Evolutionary conservation across 2,888 invertebrate genomes (phyloP).

Genomic region (Hedya salicella): DNA sequence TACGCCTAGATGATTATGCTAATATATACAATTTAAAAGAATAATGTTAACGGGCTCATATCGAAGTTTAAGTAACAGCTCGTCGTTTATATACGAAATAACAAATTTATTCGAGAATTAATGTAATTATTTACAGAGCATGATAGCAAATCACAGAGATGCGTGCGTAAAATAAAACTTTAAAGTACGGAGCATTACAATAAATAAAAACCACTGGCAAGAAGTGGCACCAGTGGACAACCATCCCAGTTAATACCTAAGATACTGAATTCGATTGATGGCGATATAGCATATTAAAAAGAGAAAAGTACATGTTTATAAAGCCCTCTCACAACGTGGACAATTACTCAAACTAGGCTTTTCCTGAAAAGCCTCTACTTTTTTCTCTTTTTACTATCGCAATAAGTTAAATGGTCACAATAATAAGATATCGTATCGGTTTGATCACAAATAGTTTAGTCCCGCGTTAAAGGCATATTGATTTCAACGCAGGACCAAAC

Average conservation of each 20-base stretch:
- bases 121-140: conserved; percentile 76
- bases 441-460: conserved; percentile 20
- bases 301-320: conserved; percentile 1
- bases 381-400: conserved; percentile 14
- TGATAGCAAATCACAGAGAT: conserved; percentile 81
- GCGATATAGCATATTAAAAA: conserved; percentile 2
- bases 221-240: conserved; percentile 54
- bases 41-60: conserved; percentile 70
- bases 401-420: conserved; percentile 10
- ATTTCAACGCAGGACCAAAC: conserved; percentile 21
- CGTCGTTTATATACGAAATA: conserved; percentile 78
- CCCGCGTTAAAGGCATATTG: conserved; percentile 28
- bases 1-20: conserved; percentile 70
- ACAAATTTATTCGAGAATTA: conserved; percentile 77
- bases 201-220: conserved; percentile 66
- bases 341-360: not conserved
- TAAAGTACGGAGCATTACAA: conserved; percentile 51
- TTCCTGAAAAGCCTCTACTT: not conserved
- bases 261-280: conserved; percentile 1
- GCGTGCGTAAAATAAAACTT: conserved; percentile 67
- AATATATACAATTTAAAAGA: conserved; percentile 80
- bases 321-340: not conserved
- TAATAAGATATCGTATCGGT: conserved; percentile 18
- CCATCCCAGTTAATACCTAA: not conserved
- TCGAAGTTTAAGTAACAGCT: conserved; percentile 66